A percentile compares a stretch with the other conserved stretches of the same genome.
These are phyloP conservation scores for Apamea epomidion DNA, from an alignment of 2,888 invertebrate species.

Conservation along the genomic window DNA sequence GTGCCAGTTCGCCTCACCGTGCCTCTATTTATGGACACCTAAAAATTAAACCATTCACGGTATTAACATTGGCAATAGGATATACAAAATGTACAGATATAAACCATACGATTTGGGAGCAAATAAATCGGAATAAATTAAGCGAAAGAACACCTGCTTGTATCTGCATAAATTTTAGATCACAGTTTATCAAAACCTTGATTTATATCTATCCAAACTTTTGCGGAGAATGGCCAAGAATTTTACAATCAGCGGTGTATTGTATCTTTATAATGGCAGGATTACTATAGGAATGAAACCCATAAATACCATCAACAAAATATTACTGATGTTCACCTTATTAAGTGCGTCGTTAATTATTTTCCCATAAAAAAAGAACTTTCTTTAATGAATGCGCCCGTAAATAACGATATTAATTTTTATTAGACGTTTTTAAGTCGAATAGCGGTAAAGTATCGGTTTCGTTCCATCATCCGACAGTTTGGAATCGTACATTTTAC, in stretches of 20 bases:
- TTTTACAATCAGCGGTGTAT: conserved; percentile 16
- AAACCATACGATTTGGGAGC: conserved; percentile 23
- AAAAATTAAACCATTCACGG: conserved; percentile 68
- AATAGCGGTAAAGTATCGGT: conserved; percentile 81
- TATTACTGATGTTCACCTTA: conserved; percentile 66
- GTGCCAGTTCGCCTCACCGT: conserved; percentile 75
- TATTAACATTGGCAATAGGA: conserved; percentile 51
- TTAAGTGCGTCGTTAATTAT: conserved; percentile 76
- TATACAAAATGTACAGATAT: conserved; percentile 21
- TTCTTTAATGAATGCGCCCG: conserved; percentile 76
- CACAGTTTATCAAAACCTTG: conserved; percentile 29
- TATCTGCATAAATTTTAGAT: conserved; percentile 39
- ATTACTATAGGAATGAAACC: conserved; percentile 28
- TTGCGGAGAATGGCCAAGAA: conserved; percentile 10
- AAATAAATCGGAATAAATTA: conserved; percentile 28
- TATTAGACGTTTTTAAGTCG: conserved; percentile 82
- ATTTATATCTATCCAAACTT: conserved; percentile 43
- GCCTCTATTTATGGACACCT: conserved; percentile 64
- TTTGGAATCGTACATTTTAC: conserved; percentile 79
- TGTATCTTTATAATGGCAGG: conserved; percentile 9
- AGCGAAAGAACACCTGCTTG: conserved; percentile 35
- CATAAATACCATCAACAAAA: conserved; percentile 50
- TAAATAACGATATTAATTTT: conserved; percentile 82
- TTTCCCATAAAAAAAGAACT: conserved; percentile 73
- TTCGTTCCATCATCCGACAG: conserved; percentile 75